Evolutionary conservation across 2,888 invertebrate genomes (phyloP).

Genomic region (Limenitis camilla): DNA sequence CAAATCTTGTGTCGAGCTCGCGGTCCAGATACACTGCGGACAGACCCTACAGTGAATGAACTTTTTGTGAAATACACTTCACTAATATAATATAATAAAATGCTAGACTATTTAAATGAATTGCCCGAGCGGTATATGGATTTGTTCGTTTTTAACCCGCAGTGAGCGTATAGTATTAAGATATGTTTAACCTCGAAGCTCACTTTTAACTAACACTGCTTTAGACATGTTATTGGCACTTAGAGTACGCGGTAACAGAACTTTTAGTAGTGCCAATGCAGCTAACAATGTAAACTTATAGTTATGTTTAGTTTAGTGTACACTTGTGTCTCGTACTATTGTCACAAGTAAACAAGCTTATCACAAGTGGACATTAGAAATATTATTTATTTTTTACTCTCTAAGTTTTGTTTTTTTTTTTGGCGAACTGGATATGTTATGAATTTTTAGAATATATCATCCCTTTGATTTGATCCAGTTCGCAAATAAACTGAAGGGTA

Average conservation of each 20-base stretch:
- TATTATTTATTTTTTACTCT: constrained; percentile 39
- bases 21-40: neutral
- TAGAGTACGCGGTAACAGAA: constrained; percentile 10
- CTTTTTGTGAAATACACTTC: neutral
- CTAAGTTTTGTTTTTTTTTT: constrained; percentile 36
- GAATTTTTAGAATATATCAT: constrained; percentile 3
- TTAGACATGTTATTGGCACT: constrained; percentile 34
- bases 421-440: constrained; percentile 9
- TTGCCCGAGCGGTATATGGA: neutral
- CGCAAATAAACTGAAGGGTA: neutral
- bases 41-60: neutral
- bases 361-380: constrained; percentile 19
- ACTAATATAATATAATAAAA: neutral
- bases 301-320: constrained; percentile 7
- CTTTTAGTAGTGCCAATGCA: constrained; percentile 21
- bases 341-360: constrained; percentile 3
- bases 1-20: neutral
- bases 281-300: constrained; percentile 11
- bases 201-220: constrained; percentile 44
- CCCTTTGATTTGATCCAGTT: constrained; percentile 3
- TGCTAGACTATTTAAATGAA: constrained; percentile 2
- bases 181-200: constrained; percentile 44
- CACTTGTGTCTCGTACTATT: constrained; percentile 11
- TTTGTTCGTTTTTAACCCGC: constrained; percentile 1
- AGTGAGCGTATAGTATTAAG: constrained; percentile 38